Conservation (phyloP, 2,113 vertebrate genomes). For the Serinus canaria region DNA sequence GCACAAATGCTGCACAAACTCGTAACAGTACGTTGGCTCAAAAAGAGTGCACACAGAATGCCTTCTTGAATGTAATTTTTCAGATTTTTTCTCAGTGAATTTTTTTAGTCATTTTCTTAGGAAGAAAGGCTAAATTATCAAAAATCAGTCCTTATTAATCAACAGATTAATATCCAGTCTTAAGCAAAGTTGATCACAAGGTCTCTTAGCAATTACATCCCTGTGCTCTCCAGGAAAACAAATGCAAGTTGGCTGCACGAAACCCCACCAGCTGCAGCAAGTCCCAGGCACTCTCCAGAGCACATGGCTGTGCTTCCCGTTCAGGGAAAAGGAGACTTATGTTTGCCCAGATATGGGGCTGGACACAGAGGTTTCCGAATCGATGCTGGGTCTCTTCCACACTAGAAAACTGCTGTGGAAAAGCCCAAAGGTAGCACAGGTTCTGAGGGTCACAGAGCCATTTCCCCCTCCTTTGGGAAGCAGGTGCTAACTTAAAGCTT, state of each 20-base stretch:
- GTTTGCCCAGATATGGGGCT: background rate
- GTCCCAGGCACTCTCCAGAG: background rate
- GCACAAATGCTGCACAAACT: background rate
- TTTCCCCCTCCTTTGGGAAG: background rate
- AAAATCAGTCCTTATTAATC: background rate
- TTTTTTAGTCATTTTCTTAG: background rate
- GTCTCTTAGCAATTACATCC: background rate
- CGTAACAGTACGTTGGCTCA: background rate
- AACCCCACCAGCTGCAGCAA: background rate
- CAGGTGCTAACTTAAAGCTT: background rate
- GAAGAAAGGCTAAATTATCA: background rate
- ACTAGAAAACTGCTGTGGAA: background rate
- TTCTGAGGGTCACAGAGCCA: background rate
- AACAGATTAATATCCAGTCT: background rate
- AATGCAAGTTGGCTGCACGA: background rate
- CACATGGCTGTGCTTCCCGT: background rate
- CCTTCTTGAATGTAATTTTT: background rate
- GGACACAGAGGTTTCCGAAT: background rate
- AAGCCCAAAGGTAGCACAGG: background rate
- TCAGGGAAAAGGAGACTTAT: background rate
- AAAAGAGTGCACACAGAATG: background rate
- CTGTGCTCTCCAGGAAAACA: background rate
- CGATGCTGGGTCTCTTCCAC: rapidly evolving
- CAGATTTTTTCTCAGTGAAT: background rate
- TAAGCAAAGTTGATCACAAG: background rate